Evolutionary conservation across 2,113 vertebrate genomes (phyloP).

Genomic region (Oxyruncus cristatus): DNA sequence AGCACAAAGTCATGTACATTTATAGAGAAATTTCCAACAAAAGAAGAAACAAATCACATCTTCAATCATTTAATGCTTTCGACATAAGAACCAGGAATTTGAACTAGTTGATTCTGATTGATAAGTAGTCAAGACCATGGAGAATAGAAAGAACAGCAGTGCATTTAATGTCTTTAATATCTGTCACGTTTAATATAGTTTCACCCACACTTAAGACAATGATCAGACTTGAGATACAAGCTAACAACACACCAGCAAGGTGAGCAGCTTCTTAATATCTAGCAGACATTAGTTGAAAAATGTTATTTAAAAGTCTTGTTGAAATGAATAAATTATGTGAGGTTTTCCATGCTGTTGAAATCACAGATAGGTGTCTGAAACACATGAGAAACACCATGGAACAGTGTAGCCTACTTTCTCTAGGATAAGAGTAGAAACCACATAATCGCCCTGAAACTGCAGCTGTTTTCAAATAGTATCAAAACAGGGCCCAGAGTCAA

Average conservation of each 20-base stretch:
- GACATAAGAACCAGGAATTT: neutral
- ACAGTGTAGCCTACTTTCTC: accelerated
- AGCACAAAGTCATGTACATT: neutral
- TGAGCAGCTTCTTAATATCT: neutral
- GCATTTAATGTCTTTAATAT: neutral
- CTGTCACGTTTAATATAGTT: neutral
- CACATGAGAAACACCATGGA: neutral
- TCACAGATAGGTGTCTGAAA: neutral
- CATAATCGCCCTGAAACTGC: neutral
- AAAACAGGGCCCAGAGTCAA: neutral
- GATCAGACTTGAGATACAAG: neutral
- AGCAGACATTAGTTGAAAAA: neutral
- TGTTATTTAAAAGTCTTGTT: neutral
- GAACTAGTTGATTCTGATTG: neutral
- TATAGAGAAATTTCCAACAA: neutral
- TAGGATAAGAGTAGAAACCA: neutral
- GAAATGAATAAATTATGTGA: neutral
- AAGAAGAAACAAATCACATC: neutral
- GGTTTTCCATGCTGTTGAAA: neutral
- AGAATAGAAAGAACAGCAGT: neutral
- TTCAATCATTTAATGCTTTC: neutral
- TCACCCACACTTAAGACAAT: neutral
- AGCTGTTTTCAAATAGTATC: neutral
- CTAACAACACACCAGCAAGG: neutral
- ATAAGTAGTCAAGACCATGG: neutral